Base-by-base conservation (phyloP, 2,888 invertebrate species). In the Dolichomitus sp. region DNA sequence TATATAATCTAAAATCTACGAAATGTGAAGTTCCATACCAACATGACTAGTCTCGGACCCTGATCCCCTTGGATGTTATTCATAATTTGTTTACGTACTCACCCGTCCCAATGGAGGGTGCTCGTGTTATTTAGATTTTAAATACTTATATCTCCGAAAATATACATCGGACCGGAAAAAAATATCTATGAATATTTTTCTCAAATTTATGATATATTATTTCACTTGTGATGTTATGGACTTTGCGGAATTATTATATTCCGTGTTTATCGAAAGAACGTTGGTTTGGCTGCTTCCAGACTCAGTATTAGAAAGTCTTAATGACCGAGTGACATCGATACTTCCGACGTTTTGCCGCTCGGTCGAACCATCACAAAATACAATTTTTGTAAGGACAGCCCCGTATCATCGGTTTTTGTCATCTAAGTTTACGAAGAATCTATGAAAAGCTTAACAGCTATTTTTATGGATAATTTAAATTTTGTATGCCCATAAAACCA, bases 271-370 rank as follows among this genome's bases (percentile, higher is more conserved):
- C 23, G 48, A 50, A 23, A 37, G 30, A 52, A 82, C 83, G 89
- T 91, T 91, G 91, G 90, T 90, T 91, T 89, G 88, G 90, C 88
- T 88, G 78, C 89, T 90, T 91, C 89, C 91, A 88, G 86, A 90
- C 87, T 88, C 91, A 91, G 90, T 90, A 91, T 91, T 90, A 91
- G 85, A 85, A 86, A 80, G 79, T 84, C 84, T 83, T 54, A 57
- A 85, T 63, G 77, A 80, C 81, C 66, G 83, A 80, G 74, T 84
- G 59, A 19, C 83, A 23, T 65, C 74, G 66, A 23, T 37, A 70
- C 17, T 61, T 61, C 33, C 33, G 12, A 54, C 30, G 12, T 45
- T 42, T 59, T 7, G 7, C 27, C 52, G 9, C 27, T 85, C 83
- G 83, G 42, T 79, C 78, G 70, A 70, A 83, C 79, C 86, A 80